Conservation (phyloP, 2,888 invertebrate species). For the Amiota mariae region DNA sequence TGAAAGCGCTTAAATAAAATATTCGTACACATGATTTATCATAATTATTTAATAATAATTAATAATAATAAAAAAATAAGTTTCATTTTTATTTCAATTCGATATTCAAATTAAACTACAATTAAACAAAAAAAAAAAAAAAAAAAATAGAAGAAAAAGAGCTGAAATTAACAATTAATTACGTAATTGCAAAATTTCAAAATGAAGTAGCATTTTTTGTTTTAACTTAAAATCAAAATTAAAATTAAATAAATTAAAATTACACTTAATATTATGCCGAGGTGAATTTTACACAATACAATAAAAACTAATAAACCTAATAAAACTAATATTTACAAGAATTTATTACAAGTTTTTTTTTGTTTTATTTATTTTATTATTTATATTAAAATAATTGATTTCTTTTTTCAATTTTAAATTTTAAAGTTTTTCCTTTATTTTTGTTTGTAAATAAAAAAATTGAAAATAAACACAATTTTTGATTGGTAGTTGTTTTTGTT, state of each 20-base stretch:
- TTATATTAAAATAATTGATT: no score
- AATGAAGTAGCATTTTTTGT: slow-evolving; percentile 23
- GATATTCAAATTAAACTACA: background rate
- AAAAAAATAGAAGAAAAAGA: slow-evolving; percentile 35
- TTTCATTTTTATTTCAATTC: slow-evolving; percentile 6
- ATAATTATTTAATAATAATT: background rate
- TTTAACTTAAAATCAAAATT: slow-evolving; percentile 16
- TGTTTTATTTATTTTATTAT: background rate
- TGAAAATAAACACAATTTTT: no score
- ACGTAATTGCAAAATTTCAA: slow-evolving; percentile 32
- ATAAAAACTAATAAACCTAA: slow-evolving; percentile 12
- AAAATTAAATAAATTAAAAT: slow-evolving; percentile 1
- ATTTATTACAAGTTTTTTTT: slow-evolving; percentile 26
- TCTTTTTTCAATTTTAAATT: no score
- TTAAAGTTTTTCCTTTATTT: no score
- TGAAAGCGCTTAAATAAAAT: slow-evolving; percentile 16
- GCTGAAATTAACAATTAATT: slow-evolving; percentile 32
- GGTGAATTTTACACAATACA: slow-evolving; percentile 25
- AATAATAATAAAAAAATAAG: slow-evolving; percentile 13
- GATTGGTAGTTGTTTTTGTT: no score
- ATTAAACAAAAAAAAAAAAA: slow-evolving; percentile 3
- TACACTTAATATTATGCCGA: slow-evolving; percentile 25
- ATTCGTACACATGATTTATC: background rate
- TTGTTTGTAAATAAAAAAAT: no score
- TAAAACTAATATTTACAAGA: slow-evolving; percentile 29